Evolutionary conservation across 2,888 invertebrate genomes (phyloP).

Genomic region (Agrenia bidenticulata): DNA sequence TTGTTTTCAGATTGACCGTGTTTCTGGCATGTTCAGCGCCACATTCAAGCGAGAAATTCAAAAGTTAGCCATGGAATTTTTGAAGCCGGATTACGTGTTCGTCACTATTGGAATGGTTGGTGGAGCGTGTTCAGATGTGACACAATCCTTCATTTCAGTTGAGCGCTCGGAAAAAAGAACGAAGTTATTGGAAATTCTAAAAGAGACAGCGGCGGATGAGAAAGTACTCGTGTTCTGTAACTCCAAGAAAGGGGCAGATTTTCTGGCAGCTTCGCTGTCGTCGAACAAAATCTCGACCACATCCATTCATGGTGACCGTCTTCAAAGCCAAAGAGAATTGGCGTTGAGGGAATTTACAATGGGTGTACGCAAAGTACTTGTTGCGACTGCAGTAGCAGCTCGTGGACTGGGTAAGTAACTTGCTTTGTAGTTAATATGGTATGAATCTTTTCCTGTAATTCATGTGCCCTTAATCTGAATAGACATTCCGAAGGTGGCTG

Average conservation of each 20-base stretch:
- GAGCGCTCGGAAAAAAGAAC: constrained; percentile 71
- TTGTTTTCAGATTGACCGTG: constrained; percentile 61
- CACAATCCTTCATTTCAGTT: constrained; percentile 73
- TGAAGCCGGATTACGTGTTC: constrained; percentile 75
- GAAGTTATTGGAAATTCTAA: constrained; percentile 70
- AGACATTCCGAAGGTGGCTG: constrained; percentile 80
- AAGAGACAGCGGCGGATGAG: constrained; percentile 57
- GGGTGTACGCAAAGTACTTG: constrained; percentile 75
- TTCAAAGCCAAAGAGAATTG: constrained; percentile 71
- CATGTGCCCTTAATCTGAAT: too few relatives aligned
- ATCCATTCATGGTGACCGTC: constrained; percentile 73
- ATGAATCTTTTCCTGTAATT: not conserved
- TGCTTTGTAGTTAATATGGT: not conserved
- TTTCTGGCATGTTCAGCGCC: constrained; percentile 74
- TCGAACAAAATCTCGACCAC: constrained; percentile 72
- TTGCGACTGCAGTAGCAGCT: constrained; percentile 94
- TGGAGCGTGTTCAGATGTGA: constrained; percentile 87
- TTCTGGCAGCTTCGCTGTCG: constrained; percentile 77
- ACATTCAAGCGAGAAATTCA: constrained; percentile 76
- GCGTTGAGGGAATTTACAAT: constrained; percentile 77
- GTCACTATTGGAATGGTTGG: constrained; percentile 89
- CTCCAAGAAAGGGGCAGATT: constrained; percentile 81
- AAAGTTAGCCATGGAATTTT: constrained; percentile 73
- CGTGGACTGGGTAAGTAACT: constrained; percentile 72
- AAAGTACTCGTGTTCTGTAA: constrained; percentile 83